Evolutionary conservation across 2,888 invertebrate genomes (phyloP), one percentile per base, ranked within the genome.

Genomic region (Tetragonula carbonaria): DNA sequence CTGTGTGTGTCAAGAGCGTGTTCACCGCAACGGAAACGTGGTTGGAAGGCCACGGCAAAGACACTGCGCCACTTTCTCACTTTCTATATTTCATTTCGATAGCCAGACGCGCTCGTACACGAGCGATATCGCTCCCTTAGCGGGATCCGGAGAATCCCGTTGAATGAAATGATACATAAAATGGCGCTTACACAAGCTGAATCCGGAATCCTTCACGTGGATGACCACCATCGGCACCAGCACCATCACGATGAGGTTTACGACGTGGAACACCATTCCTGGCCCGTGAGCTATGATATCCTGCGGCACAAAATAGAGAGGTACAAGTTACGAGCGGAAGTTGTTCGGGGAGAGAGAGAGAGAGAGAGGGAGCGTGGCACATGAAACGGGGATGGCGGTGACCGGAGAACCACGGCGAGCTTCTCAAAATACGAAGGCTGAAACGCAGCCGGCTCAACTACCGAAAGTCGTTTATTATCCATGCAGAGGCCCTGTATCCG

Each of bases 221-320:
- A 98, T 96, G 38, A 97, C 96, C 78, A 97, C 96, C 95, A 98
- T 97, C 65, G 98, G 98, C 92, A 98, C 96, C 82, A 96, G 95
- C 59, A 98, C 96, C 91, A 98, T 95, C 85, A 97, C 96, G 80
- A 97, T 92, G 89, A 98, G 96, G 94, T 98, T 98, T 63, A 96
- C 95, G 75, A 97, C 95, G 95, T 98, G 98, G 90, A 97, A 96
- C 86, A 96, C 95, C 94, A 97, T 95, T 74, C 98, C 98, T 83
- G 97, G 93, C 73, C 95, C 96, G 91, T 96, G 96, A 68, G 97
- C 95, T 90, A 98, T 95, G 78, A 97, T 96, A 95, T 97, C 96
- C 98, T 98, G 95, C 59, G 95, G 89, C 86, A 90, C 80, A 89
- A 90, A 90, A 90, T 90, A 90, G 84, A 90, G 88, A 90, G 84